Base-by-base conservation (phyloP, 2,888 invertebrate genomes). In the Drosophila meridiana region DNA sequence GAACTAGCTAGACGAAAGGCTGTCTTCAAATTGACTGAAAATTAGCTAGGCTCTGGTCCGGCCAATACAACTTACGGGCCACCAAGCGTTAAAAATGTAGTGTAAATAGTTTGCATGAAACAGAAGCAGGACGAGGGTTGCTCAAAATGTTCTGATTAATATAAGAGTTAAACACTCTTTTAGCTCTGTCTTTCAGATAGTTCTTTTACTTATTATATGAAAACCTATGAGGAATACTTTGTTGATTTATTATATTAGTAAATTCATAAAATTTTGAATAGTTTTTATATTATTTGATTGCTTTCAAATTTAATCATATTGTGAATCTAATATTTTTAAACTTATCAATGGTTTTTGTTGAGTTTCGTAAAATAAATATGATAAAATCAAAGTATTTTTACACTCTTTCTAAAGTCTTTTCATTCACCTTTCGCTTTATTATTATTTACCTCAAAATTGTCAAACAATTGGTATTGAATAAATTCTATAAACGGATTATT, bases 1-100 rank as follows among this genome's bases (percentile, higher is more conserved):
- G 73, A 73, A 67, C 63, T 71, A 50, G 64, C 7, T 47, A 45
- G 60, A 28, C 55, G 38, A 47, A 64, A 57, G 61, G 26, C 61
- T 45, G 70, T 45, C 26, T 58, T 71, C 48, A 56, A 78, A 78
- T 77, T 77, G 74, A 78, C 78, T 78, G 67, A 64, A 56, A 78
- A 78, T 71, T 71, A 68, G 67, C 61, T 66, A 8, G 53, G 43
- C 43, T 42, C 58, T 36, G 52, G 3, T 11, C 4, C 26, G 20
- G 43, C 34, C 42, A 45, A 43, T 20, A 28, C 1, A 45, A 11
- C 36, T 28, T 4, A 55, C 58, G 13, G 5, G 0, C 0, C 13
- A 5, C 2, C 8, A 14, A 34, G 13, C 14, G 28, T 26, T 26
- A 0, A 5, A 28, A 45, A n/a, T 20, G 8, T 26, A 13, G 36